These are phyloP conservation scores for Montipora sp. DNA, from an alignment of 64 coral and sea anemone genomes.

Conservation along the genomic window DNA sequence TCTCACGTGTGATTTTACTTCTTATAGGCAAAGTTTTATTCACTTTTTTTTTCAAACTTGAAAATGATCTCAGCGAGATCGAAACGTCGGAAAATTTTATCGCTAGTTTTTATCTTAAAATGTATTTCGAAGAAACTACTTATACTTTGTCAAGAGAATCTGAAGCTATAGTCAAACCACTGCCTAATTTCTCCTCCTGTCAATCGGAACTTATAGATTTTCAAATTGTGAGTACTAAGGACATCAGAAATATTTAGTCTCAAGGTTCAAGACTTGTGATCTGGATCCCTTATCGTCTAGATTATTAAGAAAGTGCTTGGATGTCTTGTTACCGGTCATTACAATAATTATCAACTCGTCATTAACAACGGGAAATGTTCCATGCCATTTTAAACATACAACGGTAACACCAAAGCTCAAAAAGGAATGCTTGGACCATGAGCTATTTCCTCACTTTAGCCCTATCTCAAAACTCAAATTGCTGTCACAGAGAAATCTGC, in stretches of 20 bases:
- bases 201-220: constrained; percentile 1
- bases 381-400: constrained; percentile 27
- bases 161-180: background rate
- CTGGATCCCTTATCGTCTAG: constrained; percentile 6
- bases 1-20: too few species aligned
- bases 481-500: constrained; percentile 41
- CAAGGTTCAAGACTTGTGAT: constrained; percentile 28
- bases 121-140: too few species aligned
- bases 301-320: constrained; percentile 20
- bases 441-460: constrained; percentile 22
- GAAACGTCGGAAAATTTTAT: too few species aligned
- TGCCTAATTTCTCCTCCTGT: background rate
- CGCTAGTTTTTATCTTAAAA: too few species aligned
- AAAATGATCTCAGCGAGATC: too few species aligned
- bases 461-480: constrained; percentile 59
- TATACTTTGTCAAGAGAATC: background rate
- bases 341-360: constrained; percentile 38
- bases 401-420: constrained; percentile 58
- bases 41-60: too few species aligned
- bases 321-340: constrained; percentile 27
- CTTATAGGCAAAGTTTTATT: too few species aligned
- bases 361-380: constrained; percentile 13
- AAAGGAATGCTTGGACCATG: constrained; percentile 14
- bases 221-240: background rate
- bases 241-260: background rate